Evolutionary conservation across 92 coral and sea anemone species (phyloP), one percentile per base, ranked within the genome.

Genomic region (Porites evermanni): DNA sequence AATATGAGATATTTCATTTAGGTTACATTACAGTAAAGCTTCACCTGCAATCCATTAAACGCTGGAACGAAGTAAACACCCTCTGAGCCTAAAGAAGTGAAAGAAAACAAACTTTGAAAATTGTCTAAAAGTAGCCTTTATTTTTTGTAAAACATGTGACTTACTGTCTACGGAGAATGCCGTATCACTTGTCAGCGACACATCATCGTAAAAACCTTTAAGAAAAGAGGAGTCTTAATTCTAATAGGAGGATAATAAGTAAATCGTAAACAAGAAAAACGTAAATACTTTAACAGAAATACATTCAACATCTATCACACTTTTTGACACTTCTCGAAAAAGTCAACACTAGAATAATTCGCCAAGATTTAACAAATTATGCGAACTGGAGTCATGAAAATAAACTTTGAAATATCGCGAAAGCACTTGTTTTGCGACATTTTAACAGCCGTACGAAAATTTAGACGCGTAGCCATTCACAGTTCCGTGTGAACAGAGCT

Each of bases 61-160:
- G 99, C 95, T 12, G 99, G 99, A 78, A 97, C 98, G 92, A 97
- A 97, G 79, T 89, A 95, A 21, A 97, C 98, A 8, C 98, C 99
- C 77, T 93, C 95, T 54, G 94, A 91, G 78, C 86, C 98, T 97
- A 56, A 58, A 18, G 23, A 51, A 12, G 23, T 1, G 65, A 24
- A 79, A n/a, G 32, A 74, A 26, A 8, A 18, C 1, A 6, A 12
- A 14, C 61, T 20, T 53, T 26, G 32, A 38, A 38, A 0, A 38
- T 38, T 38, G 6, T 38, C 47, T 38, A 67, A 19, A 19, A 18
- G 4, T 18, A 19, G 20, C 12, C 14, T 4, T 67, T 24, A 26
- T 18, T 67, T 8, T 29, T 44, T 12, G 64, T 21, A 74, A 52
- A 19, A 26, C 56, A 8, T 6, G 16, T 72, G 21, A 16, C 91